Base-by-base conservation (phyloP, 2,113 vertebrate species). In the Paramisgurnus dabryanus region DNA sequence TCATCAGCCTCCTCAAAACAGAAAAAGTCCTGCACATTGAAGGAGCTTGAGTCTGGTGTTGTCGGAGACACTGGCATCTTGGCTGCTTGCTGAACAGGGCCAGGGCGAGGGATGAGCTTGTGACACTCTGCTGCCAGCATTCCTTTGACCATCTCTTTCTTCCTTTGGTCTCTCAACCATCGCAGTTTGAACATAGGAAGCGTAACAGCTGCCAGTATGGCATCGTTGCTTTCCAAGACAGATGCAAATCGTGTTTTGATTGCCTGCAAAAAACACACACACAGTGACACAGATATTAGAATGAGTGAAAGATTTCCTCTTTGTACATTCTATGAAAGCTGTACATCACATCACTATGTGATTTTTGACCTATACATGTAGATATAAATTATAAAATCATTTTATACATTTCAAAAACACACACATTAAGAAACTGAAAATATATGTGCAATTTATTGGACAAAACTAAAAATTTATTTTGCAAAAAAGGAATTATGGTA, bases 241-340 rank as follows among this genome's bases (percentile, higher is more conserved):
- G 61, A 64, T 64, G 61, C 61, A 64, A 64, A 64, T 64, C 61
- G 11, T 64, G 61, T 64, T 64, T 64, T 64, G 61, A 64, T 64
- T 64, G 61, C 61, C 61, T 63, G 60, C 18, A 63, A 63, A 63
- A 63, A 63, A 27, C 27, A 63, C 15, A 7, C 9, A 12, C 50
- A 63, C 2, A 63, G 60, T 63, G 60, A 63, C 60, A 63, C 50
- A 55, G 50, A 55, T 53, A 53, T 53, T 64, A 64, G 34, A 64
- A 61, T 47, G 9, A 61, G 11, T 64, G 61, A 64, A 64, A 64
- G 61, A 64, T 64, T 40, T 12, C 61, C 12, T 64, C 61, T 64
- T 39, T 39, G 61, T 64, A 64, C 61, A 40, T 65, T 65, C 12
- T 65, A 65, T 65, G 63, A 65, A 65, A 40, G 34, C 63, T 65